Evolutionary conservation across 2,797 vertebrate species (phyloP), one percentile per base, ranked within the genome.

Genomic region (Borostomias antarcticus): DNA sequence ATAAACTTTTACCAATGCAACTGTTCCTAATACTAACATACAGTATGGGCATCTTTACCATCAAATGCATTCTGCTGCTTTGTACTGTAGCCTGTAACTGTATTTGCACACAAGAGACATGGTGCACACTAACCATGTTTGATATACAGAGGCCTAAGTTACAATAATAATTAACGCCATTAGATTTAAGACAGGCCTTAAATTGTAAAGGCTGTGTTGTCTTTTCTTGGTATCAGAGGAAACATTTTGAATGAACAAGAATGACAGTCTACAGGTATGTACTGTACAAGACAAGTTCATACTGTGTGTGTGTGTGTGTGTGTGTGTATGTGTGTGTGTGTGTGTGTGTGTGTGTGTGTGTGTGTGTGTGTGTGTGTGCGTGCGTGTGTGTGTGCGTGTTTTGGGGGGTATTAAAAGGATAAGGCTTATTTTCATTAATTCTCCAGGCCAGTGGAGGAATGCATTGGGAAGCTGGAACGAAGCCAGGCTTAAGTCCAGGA

Each of bases 371-470:
- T n/a, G n/a, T n/a, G n/a, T n/a, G n/a, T n/a, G n/a, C n/a, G n/a
- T n/a, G n/a, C n/a, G n/a, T n/a, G n/a, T n/a, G n/a, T n/a, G n/a
- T n/a, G n/a, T n/a, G n/a, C n/a, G n/a, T n/a, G n/a, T n/a, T n/a
- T n/a, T 45, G 40, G 86, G 85, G 86, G 81, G 82, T 84, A 80
- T 86, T 82, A 86, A 85, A 89, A 89, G 76, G 69, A 79, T 86
- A 85, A 79, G 82, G 79, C 87, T 88, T 69, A 81, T 83, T 85
- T 85, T 74, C 66, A 71, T 73, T 77, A 76, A 87, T 86, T 85
- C 78, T 52, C 35, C 68, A 63, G 63, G 74, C 62, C 79, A 56
- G 56, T 58, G 62, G 74, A 72, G 82, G 77, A 77, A 79, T 82
- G 84, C 60, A 67, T 74, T 32, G 7, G 73, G 80, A 58, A 70